Evolutionary conservation across 2,888 invertebrate species (phyloP).

Genomic region (Fabriciana adippe): DNA sequence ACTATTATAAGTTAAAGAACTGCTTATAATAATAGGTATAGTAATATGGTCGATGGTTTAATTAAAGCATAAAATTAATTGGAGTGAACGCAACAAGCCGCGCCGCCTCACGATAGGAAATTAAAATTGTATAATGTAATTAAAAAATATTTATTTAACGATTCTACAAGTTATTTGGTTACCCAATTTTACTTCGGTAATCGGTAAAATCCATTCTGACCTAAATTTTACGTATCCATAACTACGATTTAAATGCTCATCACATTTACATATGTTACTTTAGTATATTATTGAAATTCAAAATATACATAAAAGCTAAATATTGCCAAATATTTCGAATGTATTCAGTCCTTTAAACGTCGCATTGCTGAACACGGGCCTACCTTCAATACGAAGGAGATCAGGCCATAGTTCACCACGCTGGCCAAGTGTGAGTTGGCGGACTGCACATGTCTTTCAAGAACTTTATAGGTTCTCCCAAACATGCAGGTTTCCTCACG

Average conservation of each 20-base stretch:
- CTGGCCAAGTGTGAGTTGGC: too few relatives aligned
- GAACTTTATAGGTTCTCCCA: too few relatives aligned
- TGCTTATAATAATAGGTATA: conserved; percentile 16
- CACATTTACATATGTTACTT: not conserved
- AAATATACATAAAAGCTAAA: too few relatives aligned
- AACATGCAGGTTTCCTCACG: too few relatives aligned
- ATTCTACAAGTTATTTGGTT: conserved; percentile 12
- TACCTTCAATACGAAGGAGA: too few relatives aligned
- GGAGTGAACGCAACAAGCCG: conserved; percentile 23
- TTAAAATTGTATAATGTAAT: conserved; percentile 35
- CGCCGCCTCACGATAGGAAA: conserved; percentile 28
- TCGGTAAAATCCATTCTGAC: not conserved
- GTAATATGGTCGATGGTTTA: conserved; percentile 32
- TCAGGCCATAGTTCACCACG: too few relatives aligned
- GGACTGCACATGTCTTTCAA: too few relatives aligned
- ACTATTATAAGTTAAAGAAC: not conserved
- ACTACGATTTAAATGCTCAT: not conserved
- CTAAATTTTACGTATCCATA: not conserved
- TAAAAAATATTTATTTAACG: conserved; percentile 22
- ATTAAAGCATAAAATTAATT: conserved; percentile 37
- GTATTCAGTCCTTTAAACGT: too few relatives aligned
- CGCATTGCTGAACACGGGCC: too few relatives aligned
- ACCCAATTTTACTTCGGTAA: conserved; percentile 9
- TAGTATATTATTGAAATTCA: too few relatives aligned
- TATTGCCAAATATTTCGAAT: too few relatives aligned